Conservation (phyloP, 2,113 vertebrate genomes). For the Callorhinus ursinus region DNA sequence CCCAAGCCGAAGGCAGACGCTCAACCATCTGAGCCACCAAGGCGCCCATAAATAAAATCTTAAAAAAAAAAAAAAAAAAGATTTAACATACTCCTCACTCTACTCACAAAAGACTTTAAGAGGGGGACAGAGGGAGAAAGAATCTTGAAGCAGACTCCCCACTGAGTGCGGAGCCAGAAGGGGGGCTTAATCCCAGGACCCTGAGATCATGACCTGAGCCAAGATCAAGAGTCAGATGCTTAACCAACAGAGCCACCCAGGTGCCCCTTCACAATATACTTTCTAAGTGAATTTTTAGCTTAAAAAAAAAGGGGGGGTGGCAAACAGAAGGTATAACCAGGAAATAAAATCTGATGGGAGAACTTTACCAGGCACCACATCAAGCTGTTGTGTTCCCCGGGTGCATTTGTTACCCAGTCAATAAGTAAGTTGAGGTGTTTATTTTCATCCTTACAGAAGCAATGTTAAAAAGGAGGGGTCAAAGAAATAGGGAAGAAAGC, state of each 20-base stretch:
- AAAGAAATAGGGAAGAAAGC: background rate
- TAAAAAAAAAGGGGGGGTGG: background rate
- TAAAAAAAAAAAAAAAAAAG: background rate
- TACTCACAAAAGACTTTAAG: background rate
- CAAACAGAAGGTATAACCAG: background rate
- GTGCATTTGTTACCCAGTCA: background rate
- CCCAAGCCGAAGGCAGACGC: too few species aligned
- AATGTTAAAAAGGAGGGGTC: background rate
- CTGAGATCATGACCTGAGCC: background rate
- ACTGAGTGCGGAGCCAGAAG: background rate
- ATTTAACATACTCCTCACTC: background rate
- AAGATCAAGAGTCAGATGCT: background rate
- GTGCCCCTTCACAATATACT: background rate
- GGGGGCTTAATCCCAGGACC: background rate
- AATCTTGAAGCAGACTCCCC: background rate
- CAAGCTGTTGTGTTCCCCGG: background rate
- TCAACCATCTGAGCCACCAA: too few species aligned
- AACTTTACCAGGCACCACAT: background rate
- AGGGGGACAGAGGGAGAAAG: background rate
- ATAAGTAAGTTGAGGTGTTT: background rate
- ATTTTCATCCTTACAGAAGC: background rate
- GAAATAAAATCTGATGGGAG: background rate
- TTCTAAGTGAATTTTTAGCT: background rate
- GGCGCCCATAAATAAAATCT: too few species aligned
- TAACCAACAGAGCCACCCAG: background rate